A percentile compares a stretch with the other conserved stretches of the same genome.
These are phyloP conservation scores for Eueremaeus valkanovi DNA, from an alignment of 2,888 invertebrate genomes.

Conservation along the genomic window DNA sequence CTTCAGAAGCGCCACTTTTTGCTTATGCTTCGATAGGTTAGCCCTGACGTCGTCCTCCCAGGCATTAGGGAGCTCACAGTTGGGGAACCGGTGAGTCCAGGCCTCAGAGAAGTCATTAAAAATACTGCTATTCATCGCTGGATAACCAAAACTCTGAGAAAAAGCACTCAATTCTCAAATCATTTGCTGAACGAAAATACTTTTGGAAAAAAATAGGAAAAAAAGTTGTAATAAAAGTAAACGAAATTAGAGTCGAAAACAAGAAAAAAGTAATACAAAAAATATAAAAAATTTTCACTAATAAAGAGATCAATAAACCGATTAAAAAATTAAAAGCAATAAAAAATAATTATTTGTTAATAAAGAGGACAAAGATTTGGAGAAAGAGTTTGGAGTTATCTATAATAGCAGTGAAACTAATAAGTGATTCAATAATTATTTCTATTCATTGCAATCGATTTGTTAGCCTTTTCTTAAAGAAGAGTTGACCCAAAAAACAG, in stretches of 20 bases:
- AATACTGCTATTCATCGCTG: conserved; percentile 59
- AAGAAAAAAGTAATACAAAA: neutral
- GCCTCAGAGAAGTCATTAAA: conserved; percentile 86
- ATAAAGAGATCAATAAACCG: neutral
- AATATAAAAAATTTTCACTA: neutral
- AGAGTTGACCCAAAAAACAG: neutral
- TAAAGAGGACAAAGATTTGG: neutral
- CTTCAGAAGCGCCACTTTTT: conserved; percentile 71
- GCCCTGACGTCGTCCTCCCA: conserved; percentile 80
- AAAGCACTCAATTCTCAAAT: neutral
- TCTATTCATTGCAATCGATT: no score
- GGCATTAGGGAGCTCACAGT: conserved; percentile 81
- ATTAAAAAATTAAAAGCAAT: neutral
- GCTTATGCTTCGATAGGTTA: conserved; percentile 81
- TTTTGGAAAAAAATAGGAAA: neutral
- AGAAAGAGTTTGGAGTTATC: neutral
- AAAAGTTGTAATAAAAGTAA: neutral
- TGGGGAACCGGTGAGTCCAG: conserved; percentile 86
- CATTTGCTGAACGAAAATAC: neutral
- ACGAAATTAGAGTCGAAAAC: neutral
- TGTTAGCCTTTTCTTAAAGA: neutral
- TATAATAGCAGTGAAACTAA: neutral
- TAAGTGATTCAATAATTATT: no score
- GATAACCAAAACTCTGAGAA: neutral
- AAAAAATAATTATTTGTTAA: no score